phyloP scores from a whole-genome alignment of 2,888 invertebrate genomes.

The Hyposoter didymator region DNA sequence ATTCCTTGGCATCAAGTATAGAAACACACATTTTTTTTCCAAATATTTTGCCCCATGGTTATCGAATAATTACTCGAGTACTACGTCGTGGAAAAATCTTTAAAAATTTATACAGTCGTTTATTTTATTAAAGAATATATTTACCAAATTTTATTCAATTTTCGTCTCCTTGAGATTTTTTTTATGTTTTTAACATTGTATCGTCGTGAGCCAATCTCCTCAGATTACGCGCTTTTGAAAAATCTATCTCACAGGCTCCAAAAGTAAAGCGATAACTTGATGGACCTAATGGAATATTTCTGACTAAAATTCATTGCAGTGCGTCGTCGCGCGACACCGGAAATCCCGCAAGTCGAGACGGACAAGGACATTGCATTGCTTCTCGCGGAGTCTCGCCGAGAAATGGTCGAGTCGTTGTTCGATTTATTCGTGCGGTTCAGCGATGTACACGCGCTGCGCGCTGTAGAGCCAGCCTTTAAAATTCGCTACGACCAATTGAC shows the following conservation, averaged over 20 bases:
- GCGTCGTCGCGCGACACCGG: slow-evolving; percentile 86
- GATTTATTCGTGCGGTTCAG: slow-evolving; percentile 89
- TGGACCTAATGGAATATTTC: not conserved
- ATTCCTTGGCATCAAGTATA: too few species aligned
- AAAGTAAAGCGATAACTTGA: not conserved
- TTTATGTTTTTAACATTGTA: too few species aligned
- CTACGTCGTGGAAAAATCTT: too few species aligned
- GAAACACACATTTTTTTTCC: too few species aligned
- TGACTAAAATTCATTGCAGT: slow-evolving; percentile 85
- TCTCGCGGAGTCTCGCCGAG: slow-evolving; percentile 83
- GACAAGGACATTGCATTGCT: slow-evolving; percentile 88
- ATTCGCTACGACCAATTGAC: slow-evolving; percentile 84
- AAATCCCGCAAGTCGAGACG: slow-evolving; percentile 87
- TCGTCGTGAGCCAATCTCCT: not conserved
- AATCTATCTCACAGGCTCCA: not conserved
- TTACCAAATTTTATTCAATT: too few species aligned
- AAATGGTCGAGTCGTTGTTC: slow-evolving; percentile 86
- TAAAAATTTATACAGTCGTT: too few species aligned
- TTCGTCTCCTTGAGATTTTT: too few species aligned
- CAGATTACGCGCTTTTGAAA: not conserved
- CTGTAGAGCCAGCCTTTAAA: slow-evolving; percentile 92
- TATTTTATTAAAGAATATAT: too few species aligned
- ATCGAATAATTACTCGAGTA: too few species aligned
- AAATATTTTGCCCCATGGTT: too few species aligned
- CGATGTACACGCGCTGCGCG: slow-evolving; percentile 90